These are phyloP conservation scores for Holacanthus passer DNA, from an alignment of 2,113 vertebrate species.

Conservation along the genomic window DNA sequence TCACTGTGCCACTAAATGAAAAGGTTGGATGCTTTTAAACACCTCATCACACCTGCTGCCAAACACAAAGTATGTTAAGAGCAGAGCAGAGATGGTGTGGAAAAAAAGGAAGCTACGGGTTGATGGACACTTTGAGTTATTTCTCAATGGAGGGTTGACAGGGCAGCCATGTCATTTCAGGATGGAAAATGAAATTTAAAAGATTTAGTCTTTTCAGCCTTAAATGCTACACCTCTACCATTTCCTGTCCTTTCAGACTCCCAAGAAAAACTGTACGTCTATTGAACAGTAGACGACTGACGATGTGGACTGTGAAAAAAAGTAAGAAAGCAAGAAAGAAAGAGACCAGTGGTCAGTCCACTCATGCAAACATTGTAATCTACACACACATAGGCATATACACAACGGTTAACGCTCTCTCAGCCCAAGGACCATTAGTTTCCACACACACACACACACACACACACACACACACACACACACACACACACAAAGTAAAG, in stretches of 20 bases:
- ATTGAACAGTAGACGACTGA: neutral
- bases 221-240: neutral
- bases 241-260: neutral
- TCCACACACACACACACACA: constrained; percentile 28
- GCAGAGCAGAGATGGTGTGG: constrained; percentile 8
- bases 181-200: neutral
- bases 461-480: constrained; percentile 35
- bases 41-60: constrained; percentile 66
- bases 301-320: neutral
- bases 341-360: constrained; percentile 1
- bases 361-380: neutral
- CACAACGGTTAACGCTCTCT: neutral
- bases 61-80: constrained; percentile 53
- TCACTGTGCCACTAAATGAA: constrained; percentile 61
- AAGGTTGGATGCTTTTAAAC: constrained; percentile 61
- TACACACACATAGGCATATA: constrained; percentile 2
- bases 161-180: neutral
- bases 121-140: constrained; percentile 30
- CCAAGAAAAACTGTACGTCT: neutral
- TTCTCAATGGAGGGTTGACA: neutral
- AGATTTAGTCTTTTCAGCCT: neutral
- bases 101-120: neutral
- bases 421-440: constrained; percentile 31
- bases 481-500: neutral
- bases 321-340: constrained; percentile 31